Evolutionary conservation across 2,113 vertebrate species (phyloP), one percentile per base, ranked within the genome.

Genomic region (Hucho hucho): DNA sequence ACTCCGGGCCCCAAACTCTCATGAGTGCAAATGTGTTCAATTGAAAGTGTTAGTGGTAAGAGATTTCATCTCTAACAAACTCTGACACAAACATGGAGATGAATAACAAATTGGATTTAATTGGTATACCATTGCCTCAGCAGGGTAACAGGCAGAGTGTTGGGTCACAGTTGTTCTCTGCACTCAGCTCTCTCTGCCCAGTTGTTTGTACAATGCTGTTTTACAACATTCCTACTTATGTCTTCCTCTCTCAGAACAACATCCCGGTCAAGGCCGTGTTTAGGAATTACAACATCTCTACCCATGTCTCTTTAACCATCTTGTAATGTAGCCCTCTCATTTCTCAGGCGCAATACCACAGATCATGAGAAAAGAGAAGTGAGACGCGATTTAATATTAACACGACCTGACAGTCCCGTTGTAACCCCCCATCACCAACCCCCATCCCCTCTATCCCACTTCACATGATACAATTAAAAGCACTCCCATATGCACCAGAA

Each of bases 401-500:
- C 84, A 75, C 76, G 84, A 87, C 83, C 92, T 92, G 94, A 94
- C 93, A 83, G 91, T 87, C 93, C 92, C 94, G 92, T 90, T 90
- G 94, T 93, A 94, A 93, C 90, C 84, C 47, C 26, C 72, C 72
- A 7, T 29, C 28, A 56, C 24, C 49, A 58, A 13, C 53, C 5
- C 14, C 26, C 14, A n/a, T 20, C 49, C 49, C 69, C 49, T 22
- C 16, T 29, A 25, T 26, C 61, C 37, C 63, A 74, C 72, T 73
- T 63, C 69, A 71, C 69, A 71, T 58, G 67, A 66, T 75, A 69
- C 61, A 69, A 69, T 69, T 69, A 47, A 47, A 69, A 69, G 43
- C 65, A 67, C 29, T 67, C 93, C 95, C 94, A 94, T 94, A 90
- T 93, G 94, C 91, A 93, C 92, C 89, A 93, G 92, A 95, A 95